phyloP scores from a whole-genome alignment of 2,797 vertebrate species.

The Xenentodon cancila region DNA sequence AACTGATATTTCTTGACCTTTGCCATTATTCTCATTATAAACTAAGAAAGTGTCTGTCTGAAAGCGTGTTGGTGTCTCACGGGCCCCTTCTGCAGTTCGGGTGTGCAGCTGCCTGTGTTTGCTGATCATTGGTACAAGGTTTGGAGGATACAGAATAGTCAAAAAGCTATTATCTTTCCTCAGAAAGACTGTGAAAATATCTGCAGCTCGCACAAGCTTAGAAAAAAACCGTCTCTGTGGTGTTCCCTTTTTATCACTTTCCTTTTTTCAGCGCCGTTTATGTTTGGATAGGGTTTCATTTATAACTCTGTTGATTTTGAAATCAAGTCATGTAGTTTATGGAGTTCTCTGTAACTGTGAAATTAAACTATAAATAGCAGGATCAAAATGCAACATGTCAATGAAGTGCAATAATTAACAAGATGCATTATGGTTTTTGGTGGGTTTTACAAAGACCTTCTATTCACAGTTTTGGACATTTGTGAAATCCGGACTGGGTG shows the following conservation, averaged over 20 bases:
- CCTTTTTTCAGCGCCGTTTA: too few species aligned
- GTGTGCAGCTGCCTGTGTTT: background rate
- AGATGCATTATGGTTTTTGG: background rate
- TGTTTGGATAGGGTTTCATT: too few species aligned
- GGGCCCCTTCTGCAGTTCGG: background rate
- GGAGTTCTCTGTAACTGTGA: too few species aligned
- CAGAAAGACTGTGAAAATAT: background rate
- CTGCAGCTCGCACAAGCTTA: background rate
- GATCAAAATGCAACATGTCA: too few species aligned
- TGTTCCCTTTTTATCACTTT: too few species aligned
- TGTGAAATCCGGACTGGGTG: background rate
- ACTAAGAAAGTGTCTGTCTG: background rate
- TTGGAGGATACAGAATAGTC: background rate
- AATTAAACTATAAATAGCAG: too few species aligned
- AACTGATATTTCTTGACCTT: too few species aligned
- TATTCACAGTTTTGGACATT: slow-evolving; percentile 17
- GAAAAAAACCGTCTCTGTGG: background rate
- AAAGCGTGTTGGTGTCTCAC: background rate
- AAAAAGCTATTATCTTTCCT: background rate
- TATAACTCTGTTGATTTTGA: too few species aligned
- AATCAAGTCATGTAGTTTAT: too few species aligned
- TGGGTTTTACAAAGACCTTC: slow-evolving; percentile 9
- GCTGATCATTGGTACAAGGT: background rate
- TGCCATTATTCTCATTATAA: background rate
- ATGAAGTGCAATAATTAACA: background rate